Evolutionary conservation across 2,888 invertebrate genomes (phyloP).

Genomic region (Noctua fimbriata): DNA sequence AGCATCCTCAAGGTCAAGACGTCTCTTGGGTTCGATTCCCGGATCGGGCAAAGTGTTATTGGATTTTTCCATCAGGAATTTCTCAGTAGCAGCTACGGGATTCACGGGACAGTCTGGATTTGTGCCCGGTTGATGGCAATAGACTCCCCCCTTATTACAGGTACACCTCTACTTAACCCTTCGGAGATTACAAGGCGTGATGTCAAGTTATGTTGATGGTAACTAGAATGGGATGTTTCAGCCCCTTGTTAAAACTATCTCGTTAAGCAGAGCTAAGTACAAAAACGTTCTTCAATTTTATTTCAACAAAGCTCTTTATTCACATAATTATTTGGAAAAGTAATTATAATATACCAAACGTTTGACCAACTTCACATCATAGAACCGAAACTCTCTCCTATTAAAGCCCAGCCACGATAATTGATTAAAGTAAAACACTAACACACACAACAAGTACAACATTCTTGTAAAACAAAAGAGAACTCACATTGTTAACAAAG

Average conservation of each 20-base stretch:
- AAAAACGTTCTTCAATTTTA: background rate
- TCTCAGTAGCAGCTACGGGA: no score
- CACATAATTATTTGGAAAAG: background rate
- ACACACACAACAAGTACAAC: constrained; percentile 22
- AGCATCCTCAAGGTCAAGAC: no score
- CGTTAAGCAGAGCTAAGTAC: background rate
- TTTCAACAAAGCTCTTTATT: background rate
- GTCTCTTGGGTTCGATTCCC: no score
- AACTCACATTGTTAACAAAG: constrained; percentile 48
- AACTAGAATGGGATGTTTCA: background rate
- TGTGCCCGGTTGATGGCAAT: no score
- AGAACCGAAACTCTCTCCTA: constrained; percentile 6
- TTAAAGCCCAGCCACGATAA: constrained; percentile 6
- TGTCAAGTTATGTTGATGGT: no score
- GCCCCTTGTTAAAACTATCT: background rate
- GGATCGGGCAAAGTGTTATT: no score
- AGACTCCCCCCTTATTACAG: no score
- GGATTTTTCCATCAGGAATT: no score
- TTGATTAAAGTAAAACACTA: constrained; percentile 30
- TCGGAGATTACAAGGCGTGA: no score
- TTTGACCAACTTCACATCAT: constrained; percentile 5
- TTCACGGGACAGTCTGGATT: no score
- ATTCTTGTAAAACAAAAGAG: constrained; percentile 34
- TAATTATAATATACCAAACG: background rate
- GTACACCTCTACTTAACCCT: no score